Evolutionary conservation across 2,113 vertebrate species (phyloP).

Genomic region (Nibea coibor): DNA sequence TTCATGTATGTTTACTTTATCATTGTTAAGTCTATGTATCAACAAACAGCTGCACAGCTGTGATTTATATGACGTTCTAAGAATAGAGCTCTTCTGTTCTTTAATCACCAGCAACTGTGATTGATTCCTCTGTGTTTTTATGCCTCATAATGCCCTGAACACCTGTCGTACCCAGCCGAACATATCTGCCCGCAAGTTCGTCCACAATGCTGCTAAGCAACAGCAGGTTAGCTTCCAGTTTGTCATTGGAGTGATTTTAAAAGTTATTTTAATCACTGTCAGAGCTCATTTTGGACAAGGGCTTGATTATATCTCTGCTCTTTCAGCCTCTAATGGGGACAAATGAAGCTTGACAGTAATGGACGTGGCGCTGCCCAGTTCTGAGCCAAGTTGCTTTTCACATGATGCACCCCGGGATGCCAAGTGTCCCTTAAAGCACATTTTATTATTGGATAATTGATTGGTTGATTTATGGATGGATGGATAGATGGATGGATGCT

Average conservation of each 20-base stretch:
- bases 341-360: not conserved
- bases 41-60: not conserved
- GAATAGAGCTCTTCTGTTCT: conserved; percentile 1
- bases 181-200: conserved; percentile 7
- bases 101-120: conserved; percentile 35
- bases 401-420: no score
- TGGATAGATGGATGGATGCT: not conserved
- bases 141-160: conserved; percentile 23
- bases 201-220: conserved; percentile 48
- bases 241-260: conserved; percentile 5
- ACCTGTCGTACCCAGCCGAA: conserved; percentile 38
- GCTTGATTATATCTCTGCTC: not conserved
- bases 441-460: not conserved
- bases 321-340: not conserved
- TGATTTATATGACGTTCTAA: not conserved
- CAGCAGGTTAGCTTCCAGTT: conserved; percentile 29
- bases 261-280: conserved; percentile 5
- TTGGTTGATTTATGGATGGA: no score
- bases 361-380: not conserved
- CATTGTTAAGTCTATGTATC: no score
- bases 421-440: no score
- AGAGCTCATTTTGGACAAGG: not conserved
- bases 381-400: not conserved
- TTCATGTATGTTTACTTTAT: not conserved
- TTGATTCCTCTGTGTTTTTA: conserved; percentile 25